Base-by-base conservation (phyloP, 2,888 invertebrate species). In the Melanotus villosus region DNA sequence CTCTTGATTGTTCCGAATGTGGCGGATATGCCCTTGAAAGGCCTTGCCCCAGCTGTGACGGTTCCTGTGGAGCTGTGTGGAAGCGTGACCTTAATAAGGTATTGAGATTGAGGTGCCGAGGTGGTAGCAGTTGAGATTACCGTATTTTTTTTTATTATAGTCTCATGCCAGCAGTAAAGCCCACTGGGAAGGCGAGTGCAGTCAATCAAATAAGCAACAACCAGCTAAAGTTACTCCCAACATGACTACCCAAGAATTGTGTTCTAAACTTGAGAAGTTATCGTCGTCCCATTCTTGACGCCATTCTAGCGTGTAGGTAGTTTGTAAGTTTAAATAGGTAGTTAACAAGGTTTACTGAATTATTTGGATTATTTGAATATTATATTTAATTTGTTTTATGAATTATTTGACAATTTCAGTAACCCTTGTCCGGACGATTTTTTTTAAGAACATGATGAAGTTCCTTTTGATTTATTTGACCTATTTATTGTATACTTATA, bases 41-140 rank as follows among this genome's bases (percentile, higher is more conserved):
- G 75, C 92, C 94, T 16, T 94, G 94, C 80, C 91, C 91, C 9
- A 85, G 89, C 12, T 94, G 94, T 82, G 90, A 92, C 69, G 93
- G 93, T 58, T 88, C 89, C 76, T 94, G 94, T 82, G 89, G 88
- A 71, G 87, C 89, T 58, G 84, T 87, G 56, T 94, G 93, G 93
- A 91, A 90, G 79, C 88, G 94, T 75, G 92, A 94, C 85, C 89
- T 93, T 75, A 90, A 91, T 76, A 90, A 90, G 90, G 93, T 93
- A 83, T 87, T 87, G 30, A 47, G 10, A 58, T 60, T 16, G n/a
- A n/a, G 14, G 12, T 21, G 12, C 47, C 14, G 41, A 12, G 16
- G n/a, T n/a, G n/a, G 34, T 12, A n/a, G 12, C 12, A 9, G 43
- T 41, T 18, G 12, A 16, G 52, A 5, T 32, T n/a, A n/a, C n/a